Conservation (phyloP, 2,113 vertebrate species). For the Lepisosteus oculatus region DNA sequence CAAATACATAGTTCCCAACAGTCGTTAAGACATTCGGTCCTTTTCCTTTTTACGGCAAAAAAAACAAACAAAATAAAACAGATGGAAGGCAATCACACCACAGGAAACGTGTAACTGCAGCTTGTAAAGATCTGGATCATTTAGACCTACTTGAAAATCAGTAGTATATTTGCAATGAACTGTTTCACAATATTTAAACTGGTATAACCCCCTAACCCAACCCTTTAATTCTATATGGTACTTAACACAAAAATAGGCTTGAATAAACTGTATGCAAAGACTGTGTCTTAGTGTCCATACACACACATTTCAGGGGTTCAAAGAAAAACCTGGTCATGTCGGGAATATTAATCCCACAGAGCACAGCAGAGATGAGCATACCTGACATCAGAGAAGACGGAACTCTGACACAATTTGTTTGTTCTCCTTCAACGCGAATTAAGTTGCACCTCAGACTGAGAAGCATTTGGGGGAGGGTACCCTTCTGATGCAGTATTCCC, state of each 20-base stretch:
- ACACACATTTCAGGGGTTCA: background rate
- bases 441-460: no score
- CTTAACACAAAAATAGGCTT: conserved; percentile 32
- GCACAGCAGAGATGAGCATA: background rate
- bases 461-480: no score
- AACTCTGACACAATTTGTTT: background rate
- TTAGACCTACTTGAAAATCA: conserved; percentile 49
- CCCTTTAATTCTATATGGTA: conserved; percentile 25
- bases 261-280: background rate
- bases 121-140: conserved; percentile 43
- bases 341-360: background rate
- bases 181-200: conserved; percentile 9
- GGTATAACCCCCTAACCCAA: conserved; percentile 31
- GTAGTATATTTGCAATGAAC: conserved; percentile 40
- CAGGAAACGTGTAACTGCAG: conserved; percentile 29
- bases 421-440: no score
- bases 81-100: conserved; percentile 26
- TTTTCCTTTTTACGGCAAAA: conserved; percentile 47
- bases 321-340: background rate
- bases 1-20: conserved; percentile 57
- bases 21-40: conserved; percentile 43
- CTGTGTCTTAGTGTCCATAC: background rate
- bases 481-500: no score
- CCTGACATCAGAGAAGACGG: background rate
- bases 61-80: conserved; percentile 35